Conservation (phyloP, 1,140 invertebrate species). For the Rhagoletis zephyria region DNA sequence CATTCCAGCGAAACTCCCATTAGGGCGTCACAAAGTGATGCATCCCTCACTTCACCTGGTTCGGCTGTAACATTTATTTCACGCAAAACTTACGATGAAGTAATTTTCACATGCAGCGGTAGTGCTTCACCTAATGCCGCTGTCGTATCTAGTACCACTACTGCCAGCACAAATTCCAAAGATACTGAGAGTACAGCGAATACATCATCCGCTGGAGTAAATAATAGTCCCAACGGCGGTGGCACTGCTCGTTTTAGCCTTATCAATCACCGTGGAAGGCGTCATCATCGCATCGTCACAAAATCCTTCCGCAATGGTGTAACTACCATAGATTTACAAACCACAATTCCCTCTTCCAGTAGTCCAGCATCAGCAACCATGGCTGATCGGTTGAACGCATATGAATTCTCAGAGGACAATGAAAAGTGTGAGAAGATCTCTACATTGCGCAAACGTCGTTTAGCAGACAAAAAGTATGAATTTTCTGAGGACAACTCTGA, state of each 20-base stretch:
- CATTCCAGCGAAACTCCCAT: conserved; percentile 59
- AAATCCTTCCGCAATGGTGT: conserved; percentile 70
- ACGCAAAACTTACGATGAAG: conserved; percentile 58
- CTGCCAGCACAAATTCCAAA: neutral
- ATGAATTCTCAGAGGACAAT: conserved; percentile 87
- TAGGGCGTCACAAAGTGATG: neutral
- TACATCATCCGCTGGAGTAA: neutral
- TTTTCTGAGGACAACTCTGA: conserved; percentile 89
- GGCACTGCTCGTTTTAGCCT: conserved; percentile 44
- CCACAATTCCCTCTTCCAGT: conserved; percentile 38
- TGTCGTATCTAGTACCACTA: neutral
- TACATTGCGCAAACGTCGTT: conserved; percentile 83
- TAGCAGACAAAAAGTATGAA: conserved; percentile 93
- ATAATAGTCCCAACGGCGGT: neutral
- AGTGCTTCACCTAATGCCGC: conserved; percentile 33
- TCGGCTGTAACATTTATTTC: conserved; percentile 49
- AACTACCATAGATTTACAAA: conserved; percentile 68
- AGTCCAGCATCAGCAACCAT: conserved; percentile 40
- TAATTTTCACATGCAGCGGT: conserved; percentile 59
- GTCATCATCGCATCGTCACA: conserved; percentile 69
- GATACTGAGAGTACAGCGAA: neutral
- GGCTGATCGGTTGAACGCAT: conserved; percentile 78
- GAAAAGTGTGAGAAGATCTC: conserved; percentile 88
- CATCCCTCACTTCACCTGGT: conserved; percentile 29
- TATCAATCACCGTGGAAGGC: conserved; percentile 63